A percentile compares a stretch with the other conserved stretches of the same genome.
phyloP scores from a whole-genome alignment of 2,888 invertebrate species.

The Lepidochrysops patricia region DNA sequence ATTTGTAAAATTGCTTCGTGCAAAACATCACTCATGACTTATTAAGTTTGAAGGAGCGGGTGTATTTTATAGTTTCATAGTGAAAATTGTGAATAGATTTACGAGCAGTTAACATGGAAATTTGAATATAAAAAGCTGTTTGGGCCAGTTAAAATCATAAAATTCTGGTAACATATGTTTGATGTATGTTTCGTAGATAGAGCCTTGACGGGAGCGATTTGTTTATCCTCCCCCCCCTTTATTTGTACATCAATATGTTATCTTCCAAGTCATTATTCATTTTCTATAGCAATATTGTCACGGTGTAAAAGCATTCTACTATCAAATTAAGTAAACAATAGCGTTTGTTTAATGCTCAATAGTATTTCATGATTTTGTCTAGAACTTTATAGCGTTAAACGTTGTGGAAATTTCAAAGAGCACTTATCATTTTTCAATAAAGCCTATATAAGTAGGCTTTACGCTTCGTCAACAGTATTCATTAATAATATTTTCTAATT shows the following conservation, averaged over 20 bases:
- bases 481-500: too few species aligned
- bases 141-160: not conserved
- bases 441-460: not conserved
- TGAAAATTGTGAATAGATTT: not conserved
- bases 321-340: not conserved
- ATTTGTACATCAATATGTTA: conserved; percentile 44
- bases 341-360: not conserved
- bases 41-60: not conserved
- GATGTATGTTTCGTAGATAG: conserved; percentile 49
- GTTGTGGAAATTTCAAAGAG: not conserved
- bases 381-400: not conserved
- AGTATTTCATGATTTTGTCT: not conserved
- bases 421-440: not conserved
- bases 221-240: conserved; percentile 44
- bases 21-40: not conserved
- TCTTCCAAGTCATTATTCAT: conserved; percentile 36
- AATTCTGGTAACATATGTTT: conserved; percentile 27
- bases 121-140: not conserved
- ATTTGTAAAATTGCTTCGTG: not conserved
- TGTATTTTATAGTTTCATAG: not conserved
- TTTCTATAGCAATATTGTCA: conserved; percentile 8
- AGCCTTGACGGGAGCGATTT: conserved; percentile 48
- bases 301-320: conserved; percentile 5
- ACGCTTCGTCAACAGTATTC: too few species aligned
- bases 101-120: not conserved